These are phyloP conservation scores for Automeris io DNA, from an alignment of 2,888 invertebrate genomes.

Conservation along the genomic window DNA sequence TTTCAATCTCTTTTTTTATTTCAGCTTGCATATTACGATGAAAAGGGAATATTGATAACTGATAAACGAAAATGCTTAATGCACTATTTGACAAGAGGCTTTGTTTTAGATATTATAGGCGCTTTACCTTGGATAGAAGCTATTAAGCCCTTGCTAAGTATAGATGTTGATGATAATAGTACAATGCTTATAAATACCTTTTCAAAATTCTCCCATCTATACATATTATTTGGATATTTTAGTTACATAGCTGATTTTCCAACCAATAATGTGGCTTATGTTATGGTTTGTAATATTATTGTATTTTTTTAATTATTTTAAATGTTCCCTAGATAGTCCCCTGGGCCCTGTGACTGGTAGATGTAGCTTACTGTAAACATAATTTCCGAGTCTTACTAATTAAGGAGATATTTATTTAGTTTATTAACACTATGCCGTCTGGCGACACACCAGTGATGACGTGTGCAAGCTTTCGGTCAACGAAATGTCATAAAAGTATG, in stretches of 20 bases:
- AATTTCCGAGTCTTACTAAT: too few species aligned
- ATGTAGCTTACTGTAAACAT: too few species aligned
- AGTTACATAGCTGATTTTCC: slow-evolving; percentile 43
- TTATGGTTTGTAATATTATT: slow-evolving; percentile 44
- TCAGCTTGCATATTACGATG: slow-evolving; percentile 44
- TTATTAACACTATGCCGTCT: too few species aligned
- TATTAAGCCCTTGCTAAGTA: slow-evolving; percentile 17
- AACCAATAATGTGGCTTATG: slow-evolving; percentile 24
- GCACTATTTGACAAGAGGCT: slow-evolving; percentile 41
- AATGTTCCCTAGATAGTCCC: too few species aligned
- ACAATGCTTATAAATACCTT: slow-evolving; percentile 31
- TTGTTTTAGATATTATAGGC: slow-evolving; percentile 42
- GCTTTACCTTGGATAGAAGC: slow-evolving; percentile 30
- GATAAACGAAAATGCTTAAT: slow-evolving; percentile 25
- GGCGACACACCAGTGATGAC: too few species aligned
- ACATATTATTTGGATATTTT: slow-evolving; percentile 46
- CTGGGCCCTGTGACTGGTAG: too few species aligned
- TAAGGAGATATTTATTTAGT: too few species aligned
- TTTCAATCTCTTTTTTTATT: slow-evolving; percentile 14
- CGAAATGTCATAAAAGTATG: too few species aligned
- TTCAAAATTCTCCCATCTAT: slow-evolving; percentile 45
- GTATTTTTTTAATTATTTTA: too few species aligned
- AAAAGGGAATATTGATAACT: slow-evolving; percentile 37
- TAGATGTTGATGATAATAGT: slow-evolving; percentile 18
- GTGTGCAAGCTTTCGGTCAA: too few species aligned